Evolutionary conservation across 2,888 invertebrate species (phyloP), one percentile per base, ranked within the genome.

Genomic region (Argyresthia albistria): DNA sequence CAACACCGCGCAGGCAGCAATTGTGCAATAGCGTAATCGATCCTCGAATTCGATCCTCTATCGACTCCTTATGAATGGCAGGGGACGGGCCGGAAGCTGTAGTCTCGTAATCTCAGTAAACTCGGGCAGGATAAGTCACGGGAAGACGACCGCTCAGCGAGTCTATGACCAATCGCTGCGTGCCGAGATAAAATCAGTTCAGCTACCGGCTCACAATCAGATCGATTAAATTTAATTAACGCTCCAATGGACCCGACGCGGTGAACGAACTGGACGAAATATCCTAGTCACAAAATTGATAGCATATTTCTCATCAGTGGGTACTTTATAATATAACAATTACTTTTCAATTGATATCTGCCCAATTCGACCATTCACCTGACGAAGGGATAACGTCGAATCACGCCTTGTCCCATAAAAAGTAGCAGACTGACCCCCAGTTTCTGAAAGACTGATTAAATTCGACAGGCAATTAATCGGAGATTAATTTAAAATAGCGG

Each of bases 171-270:
- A 84, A 84, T 83, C 70, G 71, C 69, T 69, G 77, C 82, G 69
- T 76, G 77, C 78, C 76, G 66, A 54, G 43, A 51, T 54, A 54
- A 42, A 51, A 54, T 69, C 70, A 60, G 73, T 74, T 76, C 69
- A 73, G 72, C 70, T 70, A 67, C 69, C 63, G 66, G 58, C 67
- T 65, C 62, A 73, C 73, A 76, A 78, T 75, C 70, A 75, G 74
- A 70, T 69, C 66, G 67, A 69, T 73, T 76, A 81, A 76, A 80
- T 81, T 80, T 73, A 80, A 83, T 82, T 81, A 82, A 77, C 77
- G 76, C 74, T 75, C 60, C 68, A 74, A 67, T 75, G 70, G 68
- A 65, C 67, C 64, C 60, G 53, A 55, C 60, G 15, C 64, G 67
- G 77, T 66, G 66, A 74, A 72, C 65, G 61, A 60, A 61, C 61